Evolutionary conservation across 2,888 invertebrate species (phyloP).

Genomic region (Eupithecia centaureata): DNA sequence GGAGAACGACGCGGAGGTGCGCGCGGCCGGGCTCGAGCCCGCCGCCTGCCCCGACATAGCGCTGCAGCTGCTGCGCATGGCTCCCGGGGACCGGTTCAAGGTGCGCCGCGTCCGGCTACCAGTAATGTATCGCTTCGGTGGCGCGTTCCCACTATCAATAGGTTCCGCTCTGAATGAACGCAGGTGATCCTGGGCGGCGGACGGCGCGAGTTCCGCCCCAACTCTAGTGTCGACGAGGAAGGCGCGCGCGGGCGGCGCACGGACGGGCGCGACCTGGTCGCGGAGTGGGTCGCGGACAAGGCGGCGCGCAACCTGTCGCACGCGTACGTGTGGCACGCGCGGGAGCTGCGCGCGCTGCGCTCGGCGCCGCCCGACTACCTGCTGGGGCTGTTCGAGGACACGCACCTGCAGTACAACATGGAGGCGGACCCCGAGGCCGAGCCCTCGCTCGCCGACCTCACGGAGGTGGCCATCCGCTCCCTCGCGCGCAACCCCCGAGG

Average conservation of each 20-base stretch:
- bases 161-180: too few species aligned
- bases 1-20: slow-evolving; percentile 86
- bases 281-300: slow-evolving; percentile 85
- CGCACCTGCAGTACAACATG: slow-evolving; percentile 87
- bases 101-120: too few species aligned
- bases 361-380: slow-evolving; percentile 82
- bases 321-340: slow-evolving; percentile 82
- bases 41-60: slow-evolving; percentile 87
- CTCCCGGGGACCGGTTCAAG: slow-evolving; percentile 67
- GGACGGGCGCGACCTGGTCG: slow-evolving; percentile 86
- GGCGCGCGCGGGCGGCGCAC: slow-evolving; percentile 69
- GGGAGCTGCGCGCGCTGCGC: slow-evolving; percentile 31
- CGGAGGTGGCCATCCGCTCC: slow-evolving; percentile 86
- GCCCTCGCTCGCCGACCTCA: slow-evolving; percentile 84
- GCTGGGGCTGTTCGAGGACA: slow-evolving; percentile 85
- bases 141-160: too few species aligned
- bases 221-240: slow-evolving; percentile 74
- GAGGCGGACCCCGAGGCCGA: slow-evolving; percentile 85
- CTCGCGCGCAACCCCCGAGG: slow-evolving; percentile 86
- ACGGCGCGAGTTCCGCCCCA: slow-evolving; percentile 85
- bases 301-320: slow-evolving; percentile 56
- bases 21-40: slow-evolving; percentile 62
- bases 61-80: slow-evolving; percentile 81
- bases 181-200: slow-evolving; percentile 89
- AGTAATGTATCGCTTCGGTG: too few species aligned